A percentile compares a stretch with the other conserved stretches of the same genome.
phyloP scores from a whole-genome alignment of 2,888 invertebrate species.

The Timandra comae region DNA sequence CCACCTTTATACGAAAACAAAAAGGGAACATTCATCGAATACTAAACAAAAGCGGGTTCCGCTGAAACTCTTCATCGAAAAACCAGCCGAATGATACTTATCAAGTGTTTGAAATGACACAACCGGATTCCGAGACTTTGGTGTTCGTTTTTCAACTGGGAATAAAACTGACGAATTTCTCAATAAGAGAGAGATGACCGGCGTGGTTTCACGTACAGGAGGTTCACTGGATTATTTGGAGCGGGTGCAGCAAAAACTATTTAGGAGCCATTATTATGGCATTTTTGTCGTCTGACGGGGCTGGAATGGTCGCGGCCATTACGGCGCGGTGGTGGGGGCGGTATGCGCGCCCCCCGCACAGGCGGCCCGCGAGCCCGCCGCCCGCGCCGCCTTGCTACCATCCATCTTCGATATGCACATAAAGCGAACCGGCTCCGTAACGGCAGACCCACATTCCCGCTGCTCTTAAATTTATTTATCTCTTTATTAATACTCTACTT shows the following conservation, averaged over 20 bases:
- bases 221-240: slow-evolving; percentile 67
- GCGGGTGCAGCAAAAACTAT: slow-evolving; percentile 74
- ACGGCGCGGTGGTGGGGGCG: slow-evolving; percentile 45
- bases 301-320: slow-evolving; percentile 71
- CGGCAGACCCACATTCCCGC: slow-evolving; percentile 72
- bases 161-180: slow-evolving; percentile 77
- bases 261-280: slow-evolving; percentile 75
- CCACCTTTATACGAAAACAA: slow-evolving; percentile 52
- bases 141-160: slow-evolving; percentile 53
- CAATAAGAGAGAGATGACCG: slow-evolving; percentile 74
- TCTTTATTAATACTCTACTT: slow-evolving; percentile 73
- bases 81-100: slow-evolving; percentile 67
- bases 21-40: slow-evolving; percentile 66
- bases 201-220: slow-evolving; percentile 68
- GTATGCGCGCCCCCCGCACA: slow-evolving; percentile 31
- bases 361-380: slow-evolving; percentile 23
- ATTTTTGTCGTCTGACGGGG: slow-evolving; percentile 77
- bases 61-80: slow-evolving; percentile 65
- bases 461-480: slow-evolving; percentile 75
- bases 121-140: slow-evolving; percentile 66
- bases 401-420: slow-evolving; percentile 76
- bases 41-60: slow-evolving; percentile 60
- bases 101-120: slow-evolving; percentile 78
- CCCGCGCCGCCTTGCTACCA: slow-evolving; percentile 50
- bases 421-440: slow-evolving; percentile 72